Evolutionary conservation across 2,113 vertebrate species (phyloP).

Genomic region (Potamarius usumacintae): DNA sequence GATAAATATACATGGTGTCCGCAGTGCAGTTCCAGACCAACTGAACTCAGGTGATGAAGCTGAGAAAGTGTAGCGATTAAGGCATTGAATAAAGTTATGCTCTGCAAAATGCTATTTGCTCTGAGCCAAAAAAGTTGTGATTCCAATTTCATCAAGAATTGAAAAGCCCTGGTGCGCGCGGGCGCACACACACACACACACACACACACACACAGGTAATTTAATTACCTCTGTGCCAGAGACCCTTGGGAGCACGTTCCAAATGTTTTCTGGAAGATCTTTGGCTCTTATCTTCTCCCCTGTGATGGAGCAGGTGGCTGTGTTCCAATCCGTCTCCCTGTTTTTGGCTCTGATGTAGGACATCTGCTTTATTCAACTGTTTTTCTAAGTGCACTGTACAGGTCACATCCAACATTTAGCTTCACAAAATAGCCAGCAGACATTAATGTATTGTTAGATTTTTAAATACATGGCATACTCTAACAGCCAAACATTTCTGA

Average conservation of each 20-base stretch:
- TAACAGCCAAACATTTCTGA: not conserved
- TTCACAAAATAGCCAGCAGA: not conserved
- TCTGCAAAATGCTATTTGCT: not conserved
- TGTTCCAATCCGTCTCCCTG: constrained; percentile 48
- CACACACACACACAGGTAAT: constrained; percentile 43
- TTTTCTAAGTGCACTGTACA: constrained; percentile 28
- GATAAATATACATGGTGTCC: not conserved
- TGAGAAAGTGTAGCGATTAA: not conserved
- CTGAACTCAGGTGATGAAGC: not conserved
- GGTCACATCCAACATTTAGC: constrained; percentile 19
- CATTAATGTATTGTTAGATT: not conserved
- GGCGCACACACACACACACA: constrained; percentile 11
- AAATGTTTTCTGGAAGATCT: constrained; percentile 55
- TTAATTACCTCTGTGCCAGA: constrained; percentile 49
- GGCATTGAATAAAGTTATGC: not conserved
- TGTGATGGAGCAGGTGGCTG: constrained; percentile 52
- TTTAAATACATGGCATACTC: not conserved
- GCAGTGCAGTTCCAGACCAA: not conserved
- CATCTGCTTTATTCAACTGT: constrained; percentile 40
- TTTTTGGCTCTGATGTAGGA: constrained; percentile 45
- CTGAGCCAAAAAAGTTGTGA: not conserved
- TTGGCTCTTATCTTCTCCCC: constrained; percentile 48
- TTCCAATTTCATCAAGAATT: not conserved
- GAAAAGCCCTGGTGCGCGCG: not conserved
- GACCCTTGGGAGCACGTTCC: constrained; percentile 46